Evolutionary conservation across 2,113 vertebrate species (phyloP), one percentile per base, ranked within the genome.

Genomic region (Neogale vison): DNA sequence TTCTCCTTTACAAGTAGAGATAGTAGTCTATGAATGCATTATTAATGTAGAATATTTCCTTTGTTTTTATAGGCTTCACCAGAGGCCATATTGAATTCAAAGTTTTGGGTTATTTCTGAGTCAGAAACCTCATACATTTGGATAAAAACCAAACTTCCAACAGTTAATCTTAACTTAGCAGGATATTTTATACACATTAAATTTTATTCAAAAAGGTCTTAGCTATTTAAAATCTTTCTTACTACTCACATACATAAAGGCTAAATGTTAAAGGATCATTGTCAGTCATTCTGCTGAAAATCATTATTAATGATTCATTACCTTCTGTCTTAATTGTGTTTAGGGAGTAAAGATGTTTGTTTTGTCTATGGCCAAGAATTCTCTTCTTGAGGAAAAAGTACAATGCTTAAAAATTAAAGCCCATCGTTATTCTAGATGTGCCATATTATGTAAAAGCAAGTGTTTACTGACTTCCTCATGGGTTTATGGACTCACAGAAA

Each of bases 1-100:
- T 97, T 97, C 95, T 97, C 96, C 98, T 98, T 98, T 98, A 98
- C 97, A 96, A 98, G 97, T 90, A 98, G 79, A 98, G 95, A 98
- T 95, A 98, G 97, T 94, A 76, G 97, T 97, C 97, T 98, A 93
- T 96, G 96, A 98, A 91, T 97, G 55, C n/a, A 96, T 95, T 97
- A 98, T 98, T 98, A 98, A 98, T 98, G 93, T 95, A 97, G 90
- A 98, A 95, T 97, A 94, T 98, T 98, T 98, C 89, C 96, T 85
- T 98, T 98, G 93, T 98, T 98, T 98, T 98, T 96, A 93, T 97
- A 98, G 96, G 97, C 96, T 98, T 98, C 98, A 63, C 96, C 95
- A 98, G 96, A 97, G 93, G 96, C 83, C 97, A 94, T 93, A 97
- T 20, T 98, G 94, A 97, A 88, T 97, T 94, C 98, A 94, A 97